Evolutionary conservation across 2,888 invertebrate genomes (phyloP), one percentile per base, ranked within the genome.

Genomic region (Trichogramma evanescens): DNA sequence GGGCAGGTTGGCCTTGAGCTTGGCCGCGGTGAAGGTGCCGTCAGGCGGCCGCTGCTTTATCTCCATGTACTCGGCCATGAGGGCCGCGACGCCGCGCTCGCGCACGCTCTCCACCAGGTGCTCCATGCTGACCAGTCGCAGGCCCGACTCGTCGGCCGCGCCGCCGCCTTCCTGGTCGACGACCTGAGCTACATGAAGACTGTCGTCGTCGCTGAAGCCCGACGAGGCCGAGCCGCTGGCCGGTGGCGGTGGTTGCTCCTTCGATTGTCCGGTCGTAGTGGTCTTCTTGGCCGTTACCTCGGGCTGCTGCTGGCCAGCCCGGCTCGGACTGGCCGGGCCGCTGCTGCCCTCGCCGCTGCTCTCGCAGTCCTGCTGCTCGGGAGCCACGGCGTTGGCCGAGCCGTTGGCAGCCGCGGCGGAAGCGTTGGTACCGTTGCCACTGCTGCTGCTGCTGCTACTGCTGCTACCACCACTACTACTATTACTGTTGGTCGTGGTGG

Each of bases 161-260:
- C 85, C 84, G 8, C 79, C 78, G 56, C 77, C 72, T 68, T 87
- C 86, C 68, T 86, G 86, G 68, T 86, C 86, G 13, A 13, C 13
- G 13, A 13, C 13, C 2, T 13, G 13, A 13, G 13, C 13, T 13
- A 13, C 13, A 78, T 86, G 84, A 71, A 90, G 84, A 77, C 90
- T 90, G 81, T 93, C 93, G 82, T 93, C 93, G 82, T 93, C 93
- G 72, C 91, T 92, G 80, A 92, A 91, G 54, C 91, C 92, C 63
- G 91, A 91, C 63, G 86, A 87, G 66, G 86, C 89, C 67, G 87
- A 88, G 74, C 85, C 87, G 74, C 86, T 87, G 68, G 86, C 88
- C 66, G 85, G 85, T 70, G 89, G 77, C 73, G 74, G 72, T 44
- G 74, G 78, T 44, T 13, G 13, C 13, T 13, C 13, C 13, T 13